Base-by-base conservation (phyloP, 2,888 invertebrate species). In the Macroteleia sp. region DNA sequence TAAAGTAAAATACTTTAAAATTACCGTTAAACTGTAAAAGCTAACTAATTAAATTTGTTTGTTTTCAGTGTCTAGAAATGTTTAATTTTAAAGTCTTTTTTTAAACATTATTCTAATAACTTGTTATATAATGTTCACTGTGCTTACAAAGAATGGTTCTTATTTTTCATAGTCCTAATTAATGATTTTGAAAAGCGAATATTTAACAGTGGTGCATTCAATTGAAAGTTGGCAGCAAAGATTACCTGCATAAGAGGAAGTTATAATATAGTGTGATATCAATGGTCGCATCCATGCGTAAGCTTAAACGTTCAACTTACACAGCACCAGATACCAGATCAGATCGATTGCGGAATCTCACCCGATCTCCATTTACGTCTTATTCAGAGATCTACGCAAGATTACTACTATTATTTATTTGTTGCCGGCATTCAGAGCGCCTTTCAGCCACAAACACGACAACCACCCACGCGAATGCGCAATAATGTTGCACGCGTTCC, bases 291-390 rank as follows among this genome's bases (percentile, higher is more conserved):
- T 80, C 78, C 76, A 73, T 67, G 73, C 73, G 78, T 46, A 62
- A 71, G 44, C 34, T 62, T 75, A 76, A 56, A 66, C 73, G 79
- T 66, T 77, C 71, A 71, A 71, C 76, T 69, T 78, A 69, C 74
- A 69, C 62, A 74, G 69, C 52, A n/a, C 32, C 71, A 54, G 80
- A 81, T 76, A 82, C 78, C 76, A 67, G 78, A 79, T 81, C 81
- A 79, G 82, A 84, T 84, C 83, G 81, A 83, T 79, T 77, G 82
- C 79, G 80, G 74, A 81, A 83, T 82, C 83, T 79, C 75, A 62
- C 80, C 73, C 78, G 79, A 82, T 85, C 84, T 85, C 83, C 85
- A 84, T 85, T 85, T 85, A 86, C 85, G 81, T 86, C 85, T 85
- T 82, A 86, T 83, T 86, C 86, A 81, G 67, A 78, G 78, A 83